These are phyloP conservation scores for Brachionichthys hirsutus DNA, from an alignment of 2,113 vertebrate genomes.

Conservation along the genomic window DNA sequence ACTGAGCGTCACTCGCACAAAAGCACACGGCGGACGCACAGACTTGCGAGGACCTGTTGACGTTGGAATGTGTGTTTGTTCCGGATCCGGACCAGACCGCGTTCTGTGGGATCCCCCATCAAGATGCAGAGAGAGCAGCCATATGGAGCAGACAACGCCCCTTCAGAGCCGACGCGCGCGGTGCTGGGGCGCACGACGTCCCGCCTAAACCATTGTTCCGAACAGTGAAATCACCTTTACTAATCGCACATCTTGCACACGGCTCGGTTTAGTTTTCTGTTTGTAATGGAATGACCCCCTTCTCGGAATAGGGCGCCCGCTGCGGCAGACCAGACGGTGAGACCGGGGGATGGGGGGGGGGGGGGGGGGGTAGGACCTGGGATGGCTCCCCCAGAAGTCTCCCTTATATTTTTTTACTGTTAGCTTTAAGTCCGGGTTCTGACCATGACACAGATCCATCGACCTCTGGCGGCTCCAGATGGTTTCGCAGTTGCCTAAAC, in stretches of 20 bases:
- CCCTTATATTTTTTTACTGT: slow-evolving; percentile 75
- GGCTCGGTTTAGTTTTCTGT: slow-evolving; percentile 51
- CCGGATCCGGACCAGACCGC: slow-evolving; percentile 36
- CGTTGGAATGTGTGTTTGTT: slow-evolving; percentile 60
- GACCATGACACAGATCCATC: slow-evolving; percentile 50
- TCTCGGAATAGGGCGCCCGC: slow-evolving; percentile 58
- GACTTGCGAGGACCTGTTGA: slow-evolving; percentile 70
- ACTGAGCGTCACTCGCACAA: slow-evolving; percentile 38
- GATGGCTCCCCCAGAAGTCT: slow-evolving; percentile 60
- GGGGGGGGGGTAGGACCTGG: slow-evolving; percentile 41
- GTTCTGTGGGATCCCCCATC: slow-evolving; percentile 51
- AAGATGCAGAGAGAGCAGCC: slow-evolving; percentile 41
- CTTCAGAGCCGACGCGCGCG: slow-evolving; percentile 52
- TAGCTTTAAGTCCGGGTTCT: slow-evolving; percentile 73
- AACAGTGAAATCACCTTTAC: slow-evolving; percentile 62
- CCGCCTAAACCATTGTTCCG: slow-evolving; percentile 34
- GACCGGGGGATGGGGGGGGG: slow-evolving; percentile 38
- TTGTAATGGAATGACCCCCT: slow-evolving; percentile 50
- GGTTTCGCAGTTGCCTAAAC: slow-evolving; percentile 58
- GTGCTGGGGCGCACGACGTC: slow-evolving; percentile 56
- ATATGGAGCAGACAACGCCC: slow-evolving; percentile 73
- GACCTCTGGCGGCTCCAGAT: slow-evolving; percentile 46
- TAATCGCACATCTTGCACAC: slow-evolving; percentile 52
- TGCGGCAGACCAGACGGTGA: slow-evolving; percentile 70
- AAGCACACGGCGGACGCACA: slow-evolving; percentile 40